Evolutionary conservation across 2,113 vertebrate genomes (phyloP).

Genomic region (Myrmecobius fasciatus): DNA sequence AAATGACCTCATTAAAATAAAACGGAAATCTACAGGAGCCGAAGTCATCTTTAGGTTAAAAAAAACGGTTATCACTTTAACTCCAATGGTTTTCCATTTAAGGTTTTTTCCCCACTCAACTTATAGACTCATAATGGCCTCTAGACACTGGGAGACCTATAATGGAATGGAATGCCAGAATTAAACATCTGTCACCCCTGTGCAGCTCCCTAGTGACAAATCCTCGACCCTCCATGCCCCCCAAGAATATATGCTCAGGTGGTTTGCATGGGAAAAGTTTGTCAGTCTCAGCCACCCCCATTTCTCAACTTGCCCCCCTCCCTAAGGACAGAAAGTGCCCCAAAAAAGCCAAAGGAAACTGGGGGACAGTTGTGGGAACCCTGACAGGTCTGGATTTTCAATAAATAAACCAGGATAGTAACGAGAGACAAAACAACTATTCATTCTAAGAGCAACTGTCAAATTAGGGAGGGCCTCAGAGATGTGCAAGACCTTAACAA

Average conservation of each 20-base stretch:
- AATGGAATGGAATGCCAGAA: conserved; percentile 58
- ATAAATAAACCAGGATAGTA: conserved; percentile 42
- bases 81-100: not conserved
- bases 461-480: conserved; percentile 44
- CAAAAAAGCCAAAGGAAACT: not conserved
- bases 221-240: conserved; percentile 71
- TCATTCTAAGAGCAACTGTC: conserved; percentile 63
- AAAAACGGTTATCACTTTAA: conserved; percentile 22
- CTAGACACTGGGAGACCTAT: conserved; percentile 16
- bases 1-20: conserved; percentile 37
- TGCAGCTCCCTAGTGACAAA: conserved; percentile 65
- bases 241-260: conserved; percentile 30
- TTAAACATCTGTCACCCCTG: conserved; percentile 72
- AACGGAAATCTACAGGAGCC: not conserved
- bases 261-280: conserved; percentile 8
- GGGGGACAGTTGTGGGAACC: not conserved
- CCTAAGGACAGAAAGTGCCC: too few species aligned
- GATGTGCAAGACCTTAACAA: not conserved
- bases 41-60: conserved; percentile 24
- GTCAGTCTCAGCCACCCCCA: not conserved
- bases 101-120: conserved; percentile 43
- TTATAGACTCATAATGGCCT: conserved; percentile 48
- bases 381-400: conserved; percentile 36
- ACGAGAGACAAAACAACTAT: conserved; percentile 64
- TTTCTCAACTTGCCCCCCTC: not conserved